Base-by-base conservation (phyloP, 2,113 vertebrate genomes). In the Pluvianellus socialis region DNA sequence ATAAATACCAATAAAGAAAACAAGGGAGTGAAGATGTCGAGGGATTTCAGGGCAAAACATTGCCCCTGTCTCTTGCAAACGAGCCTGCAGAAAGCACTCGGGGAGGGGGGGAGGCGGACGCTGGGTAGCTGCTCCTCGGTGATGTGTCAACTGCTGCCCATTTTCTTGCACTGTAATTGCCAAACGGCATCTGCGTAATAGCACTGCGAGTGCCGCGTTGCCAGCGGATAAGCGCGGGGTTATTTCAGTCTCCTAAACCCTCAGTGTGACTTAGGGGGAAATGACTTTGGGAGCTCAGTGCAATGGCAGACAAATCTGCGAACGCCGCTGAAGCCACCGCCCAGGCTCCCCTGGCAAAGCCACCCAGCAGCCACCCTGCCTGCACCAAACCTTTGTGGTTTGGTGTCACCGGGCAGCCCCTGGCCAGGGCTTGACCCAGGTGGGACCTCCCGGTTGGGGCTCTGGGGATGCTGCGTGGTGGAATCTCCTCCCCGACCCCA, bases 1-100 rank as follows among this genome's bases (percentile, higher is more conserved):
- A 92, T 88, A 96, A 96, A 95, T 44, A 75, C 27, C 72, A 89
- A 93, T 86, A 79, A 92, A 91, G 79, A 94, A 93, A 97, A 94
- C 61, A 88, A 95, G 20, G 9, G 44, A 45, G 91, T 81, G 76
- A 84, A 52, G 75, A 87, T 9, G 52, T 75, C 8, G 2, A 85
- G 70, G 83, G 92, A 91, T 89, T 92, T 89, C 2, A 27, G 82
- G 40, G 76, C 76, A 82, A 83, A 82, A 75, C 53, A 50, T 4
- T 70, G 55, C 42, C 68, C 77, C 22, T 0, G 0, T n/a, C 26
- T 63, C 61, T 55, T 59, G 56, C 47, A 89, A 45, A 67, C 0
- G 1, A 90, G 42, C 28, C 62, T 62, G 49, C 40, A 63, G n/a
- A 82, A 76, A 86, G 53, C 47, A 30, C 45, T 70, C 1, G 2